Base-by-base conservation (phyloP, 2,797 vertebrate species). In the Tinamus major region DNA sequence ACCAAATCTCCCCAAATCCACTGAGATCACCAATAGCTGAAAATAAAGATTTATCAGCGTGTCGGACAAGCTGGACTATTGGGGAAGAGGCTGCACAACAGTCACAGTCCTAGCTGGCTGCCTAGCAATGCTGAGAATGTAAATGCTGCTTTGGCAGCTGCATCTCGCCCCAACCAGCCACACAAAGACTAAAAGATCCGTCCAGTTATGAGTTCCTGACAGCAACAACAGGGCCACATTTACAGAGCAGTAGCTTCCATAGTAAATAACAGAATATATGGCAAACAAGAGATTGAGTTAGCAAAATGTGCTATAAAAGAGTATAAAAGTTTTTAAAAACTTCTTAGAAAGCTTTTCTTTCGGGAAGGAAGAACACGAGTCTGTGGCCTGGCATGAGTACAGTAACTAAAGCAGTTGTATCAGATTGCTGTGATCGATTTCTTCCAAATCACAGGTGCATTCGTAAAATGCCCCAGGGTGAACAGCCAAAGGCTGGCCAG, bases 251-350 rank as follows among this genome's bases (percentile, higher is more conserved):
- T 46, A 85, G 87, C 80, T 77, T 77, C 87, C 35, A 16, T 0
- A 65, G 74, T 42, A 82, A 92, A 55, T 59, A 80, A 89, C 17
- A 24, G 17, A 4, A 44, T 9, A 33, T 4, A 70, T 21, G 95
- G 92, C 86, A 93, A 90, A 90, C 48, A 12, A 95, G 86, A 96
- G 95, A 96, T 96, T 0, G 39, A 89, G 87, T 96, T 97, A 97
- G 96, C 95, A 97, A 98, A 98, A 91, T 10, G 88, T 71, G 79
- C 95, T 95, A 97, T 96, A 92, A 97, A 96, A 97, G 97, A 94
- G 96, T 98, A 97, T 41, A 97, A 98, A 98, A 97, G 75, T 89
- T 94, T 91, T 91, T 85, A 92, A 96, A 97, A 97, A 92, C 70
- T 37, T 23, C 31, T 88, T 94, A 96, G 94, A 97, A 96, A 94